phyloP scores from a whole-genome alignment of 1,140 invertebrate species.

The Drosophila biarmipes region DNA sequence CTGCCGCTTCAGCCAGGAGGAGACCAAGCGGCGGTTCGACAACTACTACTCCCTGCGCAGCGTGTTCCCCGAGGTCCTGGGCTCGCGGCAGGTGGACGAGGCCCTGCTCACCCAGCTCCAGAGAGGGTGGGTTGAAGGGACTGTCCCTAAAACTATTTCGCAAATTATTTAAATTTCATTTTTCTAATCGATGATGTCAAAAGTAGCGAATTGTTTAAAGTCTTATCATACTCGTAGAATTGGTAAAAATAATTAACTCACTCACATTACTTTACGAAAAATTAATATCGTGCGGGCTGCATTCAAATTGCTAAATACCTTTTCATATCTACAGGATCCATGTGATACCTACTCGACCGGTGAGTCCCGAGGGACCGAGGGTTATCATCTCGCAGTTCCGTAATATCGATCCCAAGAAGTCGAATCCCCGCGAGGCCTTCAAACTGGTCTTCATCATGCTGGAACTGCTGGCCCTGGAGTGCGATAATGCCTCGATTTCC shows the following conservation, averaged over 20 bases:
- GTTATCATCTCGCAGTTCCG: conserved; percentile 72
- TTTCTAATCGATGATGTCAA: conserved; percentile 26
- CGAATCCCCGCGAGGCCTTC: conserved; percentile 67
- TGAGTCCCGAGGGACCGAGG: conserved; percentile 49
- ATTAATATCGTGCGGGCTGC: neutral
- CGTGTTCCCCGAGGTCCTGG: conserved; percentile 86
- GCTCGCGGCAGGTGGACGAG: conserved; percentile 69
- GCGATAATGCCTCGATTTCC: conserved; percentile 61
- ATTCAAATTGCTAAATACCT: conserved; percentile 3
- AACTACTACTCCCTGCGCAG: conserved; percentile 87
- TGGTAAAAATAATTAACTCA: conserved; percentile 1
- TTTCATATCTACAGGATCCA: conserved; percentile 50
- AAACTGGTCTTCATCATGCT: conserved; percentile 72
- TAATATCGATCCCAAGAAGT: conserved; percentile 70
- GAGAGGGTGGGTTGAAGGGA: conserved; percentile 83
- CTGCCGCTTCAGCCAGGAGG: conserved; percentile 88
- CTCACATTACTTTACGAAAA: conserved; percentile 2
- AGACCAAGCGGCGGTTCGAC: conserved; percentile 88
- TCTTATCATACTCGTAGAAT: conserved; percentile 8
- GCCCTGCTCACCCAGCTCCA: conserved; percentile 84
- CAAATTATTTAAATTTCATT: neutral
- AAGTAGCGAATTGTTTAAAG: neutral
- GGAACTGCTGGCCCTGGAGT: conserved; percentile 71
- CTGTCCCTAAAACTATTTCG: neutral
- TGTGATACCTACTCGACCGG: conserved; percentile 59